Base-by-base conservation (phyloP, 2,888 invertebrate genomes). In the Caenorhabditis sp. region DNA sequence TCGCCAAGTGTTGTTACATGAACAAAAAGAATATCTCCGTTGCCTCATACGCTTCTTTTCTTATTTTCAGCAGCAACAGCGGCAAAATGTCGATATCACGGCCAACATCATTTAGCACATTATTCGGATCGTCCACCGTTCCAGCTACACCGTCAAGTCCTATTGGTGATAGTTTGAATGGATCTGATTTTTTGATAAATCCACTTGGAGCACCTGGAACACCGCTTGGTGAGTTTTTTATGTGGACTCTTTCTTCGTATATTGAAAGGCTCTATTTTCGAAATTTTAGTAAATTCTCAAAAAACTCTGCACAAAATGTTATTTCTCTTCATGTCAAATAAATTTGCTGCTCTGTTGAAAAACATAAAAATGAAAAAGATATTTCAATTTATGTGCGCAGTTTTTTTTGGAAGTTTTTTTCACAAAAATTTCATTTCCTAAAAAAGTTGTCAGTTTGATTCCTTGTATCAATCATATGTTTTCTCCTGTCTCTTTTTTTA, bases 121-220 rank as follows among this genome's bases (percentile, higher is more conserved):
- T 43, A 14, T 43, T 43, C 17, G 43, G 31, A 65, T 61, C 24
- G 57, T n/a, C n/a, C n/a, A n/a, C n/a, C n/a, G n/a, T n/a, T n/a
- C n/a, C 37, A 55, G 21, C 26, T 31, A 4, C 49, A 36, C 59
- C 3, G 61, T 61, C 43, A 14, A 43, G 43, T 43, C 43, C 43
- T 3, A 17, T 43, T 17, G 12, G 14, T 43, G 43, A 17, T 12
- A 17, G 31, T 31, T 31, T 31, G 43, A 43, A 36, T 36, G 5
- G 43, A 58, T 26, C 19, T 36, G 17, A 58, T 4, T 58, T 21
- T 36, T 58, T 36, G 31, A n/a, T n/a, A 1, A 71, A 71, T 54
- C 71, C 71, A 24, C 64, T 71, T 31, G 71, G 71, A 63, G 66
- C 71, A 10, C 66, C 71, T 8, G 70, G 70, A 62, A 71, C 70